Conservation (phyloP, 2,888 invertebrate species). For the Drosophila anceps region DNA sequence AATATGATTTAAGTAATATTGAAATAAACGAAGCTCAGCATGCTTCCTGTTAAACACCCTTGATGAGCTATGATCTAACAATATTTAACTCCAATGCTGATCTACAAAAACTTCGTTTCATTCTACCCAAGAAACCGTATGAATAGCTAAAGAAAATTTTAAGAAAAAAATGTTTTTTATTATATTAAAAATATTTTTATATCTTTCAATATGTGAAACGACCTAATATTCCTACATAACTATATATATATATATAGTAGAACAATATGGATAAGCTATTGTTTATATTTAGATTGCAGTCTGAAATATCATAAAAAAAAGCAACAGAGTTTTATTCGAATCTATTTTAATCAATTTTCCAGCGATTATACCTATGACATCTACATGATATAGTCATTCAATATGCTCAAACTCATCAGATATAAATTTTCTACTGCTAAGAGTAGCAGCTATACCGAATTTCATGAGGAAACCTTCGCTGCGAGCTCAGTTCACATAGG, state of each 20-base stretch:
- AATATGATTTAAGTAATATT: not conserved
- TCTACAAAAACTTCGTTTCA: not conserved
- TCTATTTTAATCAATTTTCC: not conserved
- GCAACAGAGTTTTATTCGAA: no score
- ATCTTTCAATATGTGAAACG: not conserved
- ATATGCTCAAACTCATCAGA: not conserved
- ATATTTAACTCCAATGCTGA: not conserved
- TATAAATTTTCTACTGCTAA: not conserved
- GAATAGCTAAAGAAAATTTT: not conserved
- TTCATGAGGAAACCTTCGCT: not conserved
- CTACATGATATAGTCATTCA: not conserved
- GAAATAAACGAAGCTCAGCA: not conserved
- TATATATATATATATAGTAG: not conserved
- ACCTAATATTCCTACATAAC: not conserved
- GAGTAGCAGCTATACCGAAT: not conserved
- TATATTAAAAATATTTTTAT: not conserved
- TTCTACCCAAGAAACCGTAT: not conserved
- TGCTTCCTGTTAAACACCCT: conserved; percentile 1
- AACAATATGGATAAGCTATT: not conserved
- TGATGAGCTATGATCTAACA: not conserved
- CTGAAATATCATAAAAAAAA: no score
- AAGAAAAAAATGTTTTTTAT: not conserved
- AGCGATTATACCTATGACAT: not conserved
- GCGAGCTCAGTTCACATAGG: conserved; percentile 8
- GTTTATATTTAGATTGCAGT: not conserved